Conservation (phyloP, 2,797 vertebrate genomes). For the Ispidina lecontei region DNA sequence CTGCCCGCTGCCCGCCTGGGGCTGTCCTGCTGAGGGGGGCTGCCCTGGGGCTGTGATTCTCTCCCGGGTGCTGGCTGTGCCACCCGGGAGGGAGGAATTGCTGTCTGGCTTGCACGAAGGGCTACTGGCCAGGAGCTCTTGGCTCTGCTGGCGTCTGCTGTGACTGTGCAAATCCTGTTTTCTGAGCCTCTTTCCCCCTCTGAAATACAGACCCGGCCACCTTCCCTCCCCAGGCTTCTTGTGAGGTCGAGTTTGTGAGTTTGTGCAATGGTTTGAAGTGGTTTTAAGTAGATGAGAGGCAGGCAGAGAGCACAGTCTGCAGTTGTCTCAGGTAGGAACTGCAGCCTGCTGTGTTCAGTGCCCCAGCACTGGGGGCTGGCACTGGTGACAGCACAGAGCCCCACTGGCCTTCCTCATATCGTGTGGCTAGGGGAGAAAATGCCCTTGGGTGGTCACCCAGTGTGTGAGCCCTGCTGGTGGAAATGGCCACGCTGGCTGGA, state of each 20-base stretch:
- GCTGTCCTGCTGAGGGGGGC: neutral
- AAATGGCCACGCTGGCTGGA: too few species aligned
- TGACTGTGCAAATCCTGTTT: neutral
- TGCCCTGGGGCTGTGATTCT: neutral
- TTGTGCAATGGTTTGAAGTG: neutral
- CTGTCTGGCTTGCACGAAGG: neutral
- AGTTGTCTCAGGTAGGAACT: accelerated
- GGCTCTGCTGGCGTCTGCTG: neutral
- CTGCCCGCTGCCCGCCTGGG: neutral
- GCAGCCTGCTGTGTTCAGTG: neutral
- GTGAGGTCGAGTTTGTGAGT: neutral
- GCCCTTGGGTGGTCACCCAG: neutral
- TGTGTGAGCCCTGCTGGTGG: neutral
- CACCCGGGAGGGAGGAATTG: neutral
- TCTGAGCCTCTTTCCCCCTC: neutral
- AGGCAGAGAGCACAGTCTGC: neutral
- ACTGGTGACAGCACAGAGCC: neutral
- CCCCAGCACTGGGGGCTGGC: accelerated
- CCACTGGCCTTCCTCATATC: neutral
- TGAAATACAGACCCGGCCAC: neutral
- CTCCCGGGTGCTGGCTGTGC: neutral
- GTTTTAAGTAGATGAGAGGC: neutral
- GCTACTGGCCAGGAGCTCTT: neutral
- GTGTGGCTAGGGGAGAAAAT: neutral
- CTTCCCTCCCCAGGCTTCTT: neutral